These are phyloP conservation scores for Xenus cinereus DNA, from an alignment of 2,113 vertebrate genomes.

Conservation along the genomic window DNA sequence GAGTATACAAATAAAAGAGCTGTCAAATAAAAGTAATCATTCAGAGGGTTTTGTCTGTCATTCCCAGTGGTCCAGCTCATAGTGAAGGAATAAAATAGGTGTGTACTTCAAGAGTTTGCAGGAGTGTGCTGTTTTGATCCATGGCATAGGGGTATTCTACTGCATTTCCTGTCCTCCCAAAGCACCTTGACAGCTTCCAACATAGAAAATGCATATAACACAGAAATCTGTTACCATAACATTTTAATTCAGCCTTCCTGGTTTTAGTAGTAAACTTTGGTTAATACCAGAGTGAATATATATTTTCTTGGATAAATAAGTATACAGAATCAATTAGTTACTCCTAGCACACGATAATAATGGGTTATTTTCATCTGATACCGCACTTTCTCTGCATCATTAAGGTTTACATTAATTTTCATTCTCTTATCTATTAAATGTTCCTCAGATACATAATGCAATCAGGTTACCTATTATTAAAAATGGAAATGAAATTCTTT, in stretches of 20 bases:
- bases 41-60: background rate
- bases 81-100: background rate
- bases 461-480: background rate
- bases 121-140: background rate
- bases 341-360: background rate
- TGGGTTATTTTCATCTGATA: background rate
- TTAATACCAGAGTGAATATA: background rate
- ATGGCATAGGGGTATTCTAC: background rate
- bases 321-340: background rate
- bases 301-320: background rate
- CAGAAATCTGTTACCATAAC: background rate
- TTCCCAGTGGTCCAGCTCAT: background rate
- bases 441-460: background rate
- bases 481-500: background rate
- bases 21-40: background rate
- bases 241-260: background rate
- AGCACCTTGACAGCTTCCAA: background rate
- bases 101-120: background rate
- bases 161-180: background rate
- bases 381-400: background rate
- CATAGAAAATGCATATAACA: background rate
- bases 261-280: background rate
- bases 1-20: background rate
- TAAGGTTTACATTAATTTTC: background rate
- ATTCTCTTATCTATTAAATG: background rate